phyloP scores from a whole-genome alignment of 2,888 invertebrate species.

The Lamproptera curius region DNA sequence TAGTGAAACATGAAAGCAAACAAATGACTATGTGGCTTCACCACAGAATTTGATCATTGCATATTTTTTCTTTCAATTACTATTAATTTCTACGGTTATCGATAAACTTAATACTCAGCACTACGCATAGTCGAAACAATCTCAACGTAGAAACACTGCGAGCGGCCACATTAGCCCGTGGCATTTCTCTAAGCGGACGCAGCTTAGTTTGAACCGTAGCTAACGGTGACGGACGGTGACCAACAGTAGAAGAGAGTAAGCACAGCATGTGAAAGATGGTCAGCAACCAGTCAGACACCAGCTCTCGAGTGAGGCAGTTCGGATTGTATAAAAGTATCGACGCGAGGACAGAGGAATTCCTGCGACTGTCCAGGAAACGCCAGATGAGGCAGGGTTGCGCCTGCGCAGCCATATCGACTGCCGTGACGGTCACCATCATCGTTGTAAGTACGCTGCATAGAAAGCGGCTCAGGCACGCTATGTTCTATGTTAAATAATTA shows the following conservation, averaged over 20 bases:
- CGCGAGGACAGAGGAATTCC: slow-evolving; percentile 62
- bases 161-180: slow-evolving; percentile 42
- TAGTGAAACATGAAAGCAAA: too few relatives aligned
- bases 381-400: slow-evolving; percentile 67
- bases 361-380: slow-evolving; percentile 55
- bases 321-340: slow-evolving; percentile 66
- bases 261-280: slow-evolving; percentile 61
- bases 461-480: neutral
- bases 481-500: too few relatives aligned
- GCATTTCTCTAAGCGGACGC: slow-evolving; percentile 53
- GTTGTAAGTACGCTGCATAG: slow-evolving; percentile 49
- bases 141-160: slow-evolving; percentile 51
- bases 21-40: too few relatives aligned
- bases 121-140: slow-evolving; percentile 42
- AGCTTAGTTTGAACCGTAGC: neutral
- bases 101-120: slow-evolving; percentile 33
- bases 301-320: slow-evolving; percentile 54
- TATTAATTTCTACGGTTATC: too few relatives aligned
- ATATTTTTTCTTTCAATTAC: too few relatives aligned
- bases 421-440: slow-evolving; percentile 65
- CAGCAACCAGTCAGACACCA: slow-evolving; percentile 52
- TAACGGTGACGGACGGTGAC: too few relatives aligned
- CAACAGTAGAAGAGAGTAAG: too few relatives aligned
- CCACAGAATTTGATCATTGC: too few relatives aligned
- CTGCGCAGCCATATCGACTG: slow-evolving; percentile 64